phyloP scores from a whole-genome alignment of 2,888 invertebrate species.

The Megalurothrips usitatus region DNA sequence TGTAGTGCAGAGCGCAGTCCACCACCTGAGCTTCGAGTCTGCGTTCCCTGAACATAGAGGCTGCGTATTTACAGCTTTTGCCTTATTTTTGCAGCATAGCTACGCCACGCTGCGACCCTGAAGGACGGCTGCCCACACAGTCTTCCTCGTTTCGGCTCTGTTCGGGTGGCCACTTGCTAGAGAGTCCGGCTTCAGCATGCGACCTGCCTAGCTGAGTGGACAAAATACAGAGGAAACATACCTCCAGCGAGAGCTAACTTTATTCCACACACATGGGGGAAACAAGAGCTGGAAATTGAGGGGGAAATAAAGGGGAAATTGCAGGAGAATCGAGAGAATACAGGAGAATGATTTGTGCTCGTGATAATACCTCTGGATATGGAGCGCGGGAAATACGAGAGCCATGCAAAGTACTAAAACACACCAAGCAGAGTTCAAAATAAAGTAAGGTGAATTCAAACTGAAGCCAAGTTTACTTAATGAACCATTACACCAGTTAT shows the following conservation, averaged over 20 bases:
- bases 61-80: background rate
- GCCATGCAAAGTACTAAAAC: slow-evolving; percentile 10
- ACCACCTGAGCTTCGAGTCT: background rate
- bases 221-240: background rate
- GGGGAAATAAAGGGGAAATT: background rate
- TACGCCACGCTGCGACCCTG: slow-evolving; percentile 41
- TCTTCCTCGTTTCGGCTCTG: background rate
- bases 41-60: background rate
- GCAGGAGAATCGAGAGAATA: too few species aligned
- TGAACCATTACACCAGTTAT: background rate
- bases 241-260: background rate
- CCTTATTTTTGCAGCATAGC: slow-evolving; percentile 34
- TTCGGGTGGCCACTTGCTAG: background rate
- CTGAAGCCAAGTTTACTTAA: background rate
- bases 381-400: background rate
- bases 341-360: too few species aligned
- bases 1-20: background rate
- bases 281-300: background rate
- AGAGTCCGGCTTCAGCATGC: background rate
- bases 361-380: background rate
- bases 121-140: too few species aligned
- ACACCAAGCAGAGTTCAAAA: slow-evolving; percentile 8
- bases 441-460: background rate
- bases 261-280: background rate
- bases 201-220: background rate